phyloP scores from a whole-genome alignment of 1,140 invertebrate genomes.

The Rhagoletis zephyria region DNA sequence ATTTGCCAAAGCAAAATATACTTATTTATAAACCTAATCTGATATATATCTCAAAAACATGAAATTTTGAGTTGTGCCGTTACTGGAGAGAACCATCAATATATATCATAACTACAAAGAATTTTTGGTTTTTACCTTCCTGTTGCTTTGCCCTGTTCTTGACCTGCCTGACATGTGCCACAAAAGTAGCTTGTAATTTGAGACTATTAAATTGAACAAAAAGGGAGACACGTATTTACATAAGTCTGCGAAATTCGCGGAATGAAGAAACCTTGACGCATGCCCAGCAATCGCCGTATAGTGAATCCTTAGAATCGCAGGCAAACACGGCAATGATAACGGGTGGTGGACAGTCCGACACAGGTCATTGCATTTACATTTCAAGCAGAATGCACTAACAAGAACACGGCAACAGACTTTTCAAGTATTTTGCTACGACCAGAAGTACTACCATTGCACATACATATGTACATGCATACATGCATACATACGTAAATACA shows the following conservation, averaged over 20 bases:
- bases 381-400: neutral
- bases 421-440: neutral
- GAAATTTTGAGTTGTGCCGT: too few species aligned
- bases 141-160: constrained; percentile 16
- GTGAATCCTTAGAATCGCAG: constrained; percentile 23
- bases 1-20: too few species aligned
- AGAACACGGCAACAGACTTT: neutral
- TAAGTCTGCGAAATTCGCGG: neutral
- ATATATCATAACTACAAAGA: too few species aligned
- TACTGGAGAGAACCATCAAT: too few species aligned
- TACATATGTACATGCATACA: too few species aligned
- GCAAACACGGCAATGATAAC: neutral
- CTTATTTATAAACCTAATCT: too few species aligned
- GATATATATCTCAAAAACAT: too few species aligned
- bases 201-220: neutral
- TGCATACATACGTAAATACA: neutral
- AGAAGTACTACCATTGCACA: neutral
- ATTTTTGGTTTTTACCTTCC: neutral
- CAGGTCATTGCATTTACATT: constrained; percentile 25
- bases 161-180: neutral
- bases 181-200: neutral
- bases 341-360: neutral
- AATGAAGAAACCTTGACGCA: neutral
- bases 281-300: neutral
- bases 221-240: neutral